Conservation (phyloP, 2,888 invertebrate genomes). For the Fabriciana adippe region DNA sequence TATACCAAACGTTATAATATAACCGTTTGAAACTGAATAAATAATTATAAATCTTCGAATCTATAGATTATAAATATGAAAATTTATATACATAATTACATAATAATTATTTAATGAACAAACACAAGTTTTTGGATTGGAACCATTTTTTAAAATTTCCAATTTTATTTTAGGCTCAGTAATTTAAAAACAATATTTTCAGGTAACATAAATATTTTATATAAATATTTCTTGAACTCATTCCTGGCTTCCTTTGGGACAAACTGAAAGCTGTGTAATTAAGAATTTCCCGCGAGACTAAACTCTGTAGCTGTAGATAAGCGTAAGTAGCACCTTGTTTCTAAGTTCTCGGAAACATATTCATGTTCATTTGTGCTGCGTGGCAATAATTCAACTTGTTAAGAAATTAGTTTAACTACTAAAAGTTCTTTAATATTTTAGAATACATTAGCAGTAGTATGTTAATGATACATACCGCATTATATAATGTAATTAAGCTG, state of each 20-base stretch:
- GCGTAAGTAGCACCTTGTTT: slow-evolving; percentile 12
- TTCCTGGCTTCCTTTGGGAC: not conserved
- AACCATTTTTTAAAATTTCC: too few relatives aligned
- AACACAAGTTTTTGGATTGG: too few relatives aligned
- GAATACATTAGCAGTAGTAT: not conserved
- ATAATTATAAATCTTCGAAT: too few relatives aligned
- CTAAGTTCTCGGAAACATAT: slow-evolving; percentile 9
- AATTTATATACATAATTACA: too few relatives aligned
- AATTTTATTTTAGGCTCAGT: too few relatives aligned
- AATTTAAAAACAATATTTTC: too few relatives aligned
- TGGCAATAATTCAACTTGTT: slow-evolving; percentile 8
- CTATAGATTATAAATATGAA: too few relatives aligned
- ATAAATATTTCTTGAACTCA: too few relatives aligned
- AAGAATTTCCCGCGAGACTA: slow-evolving; percentile 8
- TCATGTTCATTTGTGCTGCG: slow-evolving; percentile 16
- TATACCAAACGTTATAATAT: slow-evolving; percentile 13
- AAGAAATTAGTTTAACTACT: slow-evolving; percentile 6
- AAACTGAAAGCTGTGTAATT: slow-evolving; percentile 6
- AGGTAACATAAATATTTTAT: too few relatives aligned
- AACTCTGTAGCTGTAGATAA: slow-evolving; percentile 8
- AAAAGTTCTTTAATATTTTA: not conserved
- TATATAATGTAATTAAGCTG: not conserved
- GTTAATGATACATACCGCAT: not conserved
- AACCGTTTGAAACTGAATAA: not conserved
- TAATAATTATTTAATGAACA: too few relatives aligned